Percentiles rank a stretch among this genome's conserved stretches.
phyloP scores from a whole-genome alignment of 2,888 invertebrate genomes.

The Agapetus fuscipes region DNA sequence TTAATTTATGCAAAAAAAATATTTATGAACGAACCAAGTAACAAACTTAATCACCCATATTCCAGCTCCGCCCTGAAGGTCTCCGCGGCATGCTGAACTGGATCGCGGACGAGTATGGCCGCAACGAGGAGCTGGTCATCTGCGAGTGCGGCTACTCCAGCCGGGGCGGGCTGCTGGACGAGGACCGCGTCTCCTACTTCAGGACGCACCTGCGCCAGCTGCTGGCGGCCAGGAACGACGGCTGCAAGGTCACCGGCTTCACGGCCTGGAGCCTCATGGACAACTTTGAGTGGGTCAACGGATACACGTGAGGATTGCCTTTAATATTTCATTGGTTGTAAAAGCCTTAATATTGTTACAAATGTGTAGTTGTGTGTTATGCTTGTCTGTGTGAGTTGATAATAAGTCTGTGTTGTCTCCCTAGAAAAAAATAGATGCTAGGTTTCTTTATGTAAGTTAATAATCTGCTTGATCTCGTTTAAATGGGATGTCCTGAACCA shows the following conservation, averaged over 20 bases:
- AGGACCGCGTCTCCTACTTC: slow-evolving; percentile 43
- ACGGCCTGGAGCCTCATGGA: slow-evolving; percentile 73
- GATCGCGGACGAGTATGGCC: slow-evolving; percentile 46
- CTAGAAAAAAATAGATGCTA: too few relatives aligned
- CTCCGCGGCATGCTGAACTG: slow-evolving; percentile 53
- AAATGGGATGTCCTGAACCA: too few relatives aligned
- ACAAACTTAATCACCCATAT: too few relatives aligned
- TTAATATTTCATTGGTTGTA: too few relatives aligned
- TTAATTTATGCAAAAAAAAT: too few relatives aligned
- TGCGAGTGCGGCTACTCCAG: slow-evolving; percentile 55
- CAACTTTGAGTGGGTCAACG: slow-evolving; percentile 71
- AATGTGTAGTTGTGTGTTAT: too few relatives aligned
- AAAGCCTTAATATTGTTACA: too few relatives aligned
- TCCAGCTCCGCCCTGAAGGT: slow-evolving; percentile 57
- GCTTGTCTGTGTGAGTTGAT: too few relatives aligned
- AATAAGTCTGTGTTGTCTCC: too few relatives aligned
- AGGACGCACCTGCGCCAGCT: slow-evolving; percentile 39
- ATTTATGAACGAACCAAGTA: too few relatives aligned
- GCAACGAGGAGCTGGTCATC: slow-evolving; percentile 44
- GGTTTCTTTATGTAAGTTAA: too few relatives aligned
- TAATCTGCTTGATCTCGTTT: too few relatives aligned
- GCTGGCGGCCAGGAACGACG: slow-evolving; percentile 41
- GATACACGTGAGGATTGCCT: slow-evolving; percentile 48
- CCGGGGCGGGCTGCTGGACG: slow-evolving; percentile 35
- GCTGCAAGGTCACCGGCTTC: slow-evolving; percentile 54